Evolutionary conservation across 2,888 invertebrate genomes (phyloP), one percentile per base, ranked within the genome.

Genomic region (Lepidocyrtoides sp.): DNA sequence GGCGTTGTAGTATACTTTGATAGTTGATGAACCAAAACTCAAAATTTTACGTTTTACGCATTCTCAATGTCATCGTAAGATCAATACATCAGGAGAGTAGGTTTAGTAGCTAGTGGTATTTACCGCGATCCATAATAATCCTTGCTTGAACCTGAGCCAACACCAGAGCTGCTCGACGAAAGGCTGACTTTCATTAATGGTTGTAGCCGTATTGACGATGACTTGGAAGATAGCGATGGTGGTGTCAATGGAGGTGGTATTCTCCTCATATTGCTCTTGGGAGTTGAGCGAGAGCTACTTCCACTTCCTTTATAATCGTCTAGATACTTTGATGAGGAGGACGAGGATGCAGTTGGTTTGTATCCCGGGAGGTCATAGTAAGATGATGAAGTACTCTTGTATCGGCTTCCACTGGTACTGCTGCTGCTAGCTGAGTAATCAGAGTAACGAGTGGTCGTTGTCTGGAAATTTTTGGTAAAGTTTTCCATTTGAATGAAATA

Each of bases 71-170:
- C 86, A 91, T 82, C 82, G 83, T 91, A 66, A 88, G 88, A 91
- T 91, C 88, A 87, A 84, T 91, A 57, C 82, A 92, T 84, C 91
- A 89, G 89, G 86, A 87, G 82, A 87, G 82, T 86, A 89, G 89
- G 84, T 91, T 88, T 90, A 90, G 90, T 92, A 91, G 92, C 77
- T 87, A 84, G 87, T 89, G 75, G 89, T 91, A 91, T 91, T 93
- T 94, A 94, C 94, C 94, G 94, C 93, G 94, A 94, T 90, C 90
- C 94, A 94, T 93, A 93, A 93, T 92, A 92, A 90, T 94, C 92
- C 93, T 93, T 94, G 91, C 91, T 89, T 54, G 92, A 89, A 79
- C 89, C 89, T 69, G 84, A 90, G 83, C 91, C 91, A 60, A 93
- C 91, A 44, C 81, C 85, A 44, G 84, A 72, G 20, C 72, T 83